phyloP scores from a whole-genome alignment of 2,888 invertebrate genomes.

The Ectemnius continuus region DNA sequence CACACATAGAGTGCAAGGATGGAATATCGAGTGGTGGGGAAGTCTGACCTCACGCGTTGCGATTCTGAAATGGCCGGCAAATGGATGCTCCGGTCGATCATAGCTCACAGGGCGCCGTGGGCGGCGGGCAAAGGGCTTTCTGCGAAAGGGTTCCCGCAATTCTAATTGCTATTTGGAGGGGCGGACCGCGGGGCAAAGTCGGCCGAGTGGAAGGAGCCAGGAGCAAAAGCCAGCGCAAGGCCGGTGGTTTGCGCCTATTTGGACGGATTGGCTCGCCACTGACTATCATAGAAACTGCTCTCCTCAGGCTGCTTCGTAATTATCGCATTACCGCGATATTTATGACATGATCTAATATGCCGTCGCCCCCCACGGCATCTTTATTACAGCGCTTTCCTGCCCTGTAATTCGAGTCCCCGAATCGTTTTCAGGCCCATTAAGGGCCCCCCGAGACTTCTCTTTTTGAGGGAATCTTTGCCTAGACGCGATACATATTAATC shows the following conservation, averaged over 20 bases:
- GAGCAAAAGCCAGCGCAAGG: slow-evolving; percentile 22
- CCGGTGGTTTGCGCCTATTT: slow-evolving; percentile 46
- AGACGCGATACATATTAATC: too few relatives aligned
- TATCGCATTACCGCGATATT: slow-evolving; percentile 65
- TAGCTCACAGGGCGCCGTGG: slow-evolving; percentile 43
- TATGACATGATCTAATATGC: slow-evolving; percentile 41
- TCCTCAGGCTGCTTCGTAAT: slow-evolving; percentile 45
- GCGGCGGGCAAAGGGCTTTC: slow-evolving; percentile 38
- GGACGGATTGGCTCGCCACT: slow-evolving; percentile 64
- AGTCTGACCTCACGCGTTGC: slow-evolving; percentile 23
- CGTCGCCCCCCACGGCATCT: slow-evolving; percentile 27
- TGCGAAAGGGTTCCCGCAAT: slow-evolving; percentile 50
- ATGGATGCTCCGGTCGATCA: slow-evolving; percentile 15
- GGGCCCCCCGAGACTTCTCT: neutral
- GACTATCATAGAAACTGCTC: slow-evolving; percentile 26
- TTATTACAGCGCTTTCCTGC: slow-evolving; percentile 33
- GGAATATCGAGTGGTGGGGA: neutral
- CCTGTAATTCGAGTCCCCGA: neutral
- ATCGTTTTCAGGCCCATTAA: neutral
- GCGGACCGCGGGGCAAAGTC: slow-evolving; percentile 31
- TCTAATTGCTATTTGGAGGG: slow-evolving; percentile 66
- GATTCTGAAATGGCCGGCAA: slow-evolving; percentile 36
- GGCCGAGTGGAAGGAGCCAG: slow-evolving; percentile 23
- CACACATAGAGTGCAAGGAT: neutral
- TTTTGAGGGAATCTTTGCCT: too few relatives aligned